A percentile compares a stretch with the other conserved stretches of the same genome.
Evolutionary conservation across 2,888 invertebrate genomes (phyloP).

Genomic region (Luperina testacea): DNA sequence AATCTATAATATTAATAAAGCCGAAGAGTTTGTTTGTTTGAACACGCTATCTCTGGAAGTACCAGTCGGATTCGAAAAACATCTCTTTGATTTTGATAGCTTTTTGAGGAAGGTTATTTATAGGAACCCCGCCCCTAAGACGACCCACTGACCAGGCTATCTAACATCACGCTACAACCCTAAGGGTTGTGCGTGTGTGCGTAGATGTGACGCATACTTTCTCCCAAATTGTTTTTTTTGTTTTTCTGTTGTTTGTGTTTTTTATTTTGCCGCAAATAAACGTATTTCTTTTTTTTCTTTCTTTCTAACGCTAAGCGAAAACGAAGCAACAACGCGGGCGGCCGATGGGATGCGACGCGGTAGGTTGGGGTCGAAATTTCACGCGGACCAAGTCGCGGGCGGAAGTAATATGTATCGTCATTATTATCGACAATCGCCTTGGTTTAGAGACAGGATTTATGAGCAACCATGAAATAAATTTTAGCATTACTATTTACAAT

Average conservation of each 20-base stretch:
- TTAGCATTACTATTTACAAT: conserved; percentile 27
- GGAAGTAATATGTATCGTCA: conserved; percentile 10
- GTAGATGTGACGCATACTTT: too few species aligned
- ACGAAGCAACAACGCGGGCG: background rate
- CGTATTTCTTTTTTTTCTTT: too few species aligned
- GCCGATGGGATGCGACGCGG: too few species aligned
- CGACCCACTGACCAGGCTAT: background rate
- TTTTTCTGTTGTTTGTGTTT: too few species aligned
- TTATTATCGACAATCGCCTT: conserved; percentile 43
- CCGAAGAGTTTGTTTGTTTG: background rate
- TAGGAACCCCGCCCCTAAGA: too few species aligned
- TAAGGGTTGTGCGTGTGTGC: too few species aligned
- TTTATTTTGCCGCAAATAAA: too few species aligned
- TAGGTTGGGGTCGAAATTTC: too few species aligned
- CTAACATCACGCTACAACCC: background rate
- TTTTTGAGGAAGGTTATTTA: background rate
- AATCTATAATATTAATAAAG: background rate
- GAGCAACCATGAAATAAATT: conserved; percentile 54
- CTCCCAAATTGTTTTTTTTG: too few species aligned
- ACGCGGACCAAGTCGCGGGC: background rate
- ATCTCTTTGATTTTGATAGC: background rate
- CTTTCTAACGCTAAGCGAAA: background rate
- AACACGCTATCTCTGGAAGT: too few species aligned
- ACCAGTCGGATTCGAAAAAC: too few species aligned
- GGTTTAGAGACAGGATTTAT: conserved; percentile 45